Evolutionary conservation across 1,140 invertebrate species (phyloP).

Genomic region (Pemphigus obesinymphae): DNA sequence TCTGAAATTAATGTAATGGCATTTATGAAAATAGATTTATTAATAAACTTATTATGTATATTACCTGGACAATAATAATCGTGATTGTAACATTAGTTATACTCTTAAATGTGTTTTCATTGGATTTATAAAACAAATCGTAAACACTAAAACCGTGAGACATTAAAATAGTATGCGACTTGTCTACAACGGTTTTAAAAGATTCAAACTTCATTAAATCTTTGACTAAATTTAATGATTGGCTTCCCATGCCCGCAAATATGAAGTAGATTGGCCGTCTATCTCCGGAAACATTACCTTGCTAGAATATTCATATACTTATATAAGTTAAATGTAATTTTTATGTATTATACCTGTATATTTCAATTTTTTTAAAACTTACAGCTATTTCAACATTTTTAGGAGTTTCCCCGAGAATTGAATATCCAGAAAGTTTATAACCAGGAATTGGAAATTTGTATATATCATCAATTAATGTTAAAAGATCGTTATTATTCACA

Average conservation of each 20-base stretch:
- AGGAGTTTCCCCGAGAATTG: constrained; percentile 56
- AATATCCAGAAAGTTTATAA: constrained; percentile 57
- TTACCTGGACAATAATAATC: constrained; percentile 74
- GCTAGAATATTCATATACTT: not conserved
- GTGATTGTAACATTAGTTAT: constrained; percentile 60
- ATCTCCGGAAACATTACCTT: constrained; percentile 53
- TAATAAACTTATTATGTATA: too few relatives aligned
- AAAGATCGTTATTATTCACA: not conserved
- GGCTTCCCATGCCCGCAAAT: constrained; percentile 64
- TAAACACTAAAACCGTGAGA: constrained; percentile 53
- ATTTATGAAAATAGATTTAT: not conserved
- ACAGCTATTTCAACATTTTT: constrained; percentile 15
- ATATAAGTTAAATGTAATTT: too few relatives aligned
- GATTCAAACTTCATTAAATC: constrained; percentile 55
- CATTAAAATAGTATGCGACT: constrained; percentile 46
- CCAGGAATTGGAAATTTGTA: constrained; percentile 49
- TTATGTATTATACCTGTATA: not conserved
- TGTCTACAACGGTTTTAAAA: constrained; percentile 55
- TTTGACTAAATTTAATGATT: constrained; percentile 61
- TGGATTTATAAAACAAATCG: constrained; percentile 54
- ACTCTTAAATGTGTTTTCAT: constrained; percentile 53
- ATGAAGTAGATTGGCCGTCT: constrained; percentile 59
- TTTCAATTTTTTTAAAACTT: not conserved
- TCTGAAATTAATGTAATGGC: constrained; percentile 52
- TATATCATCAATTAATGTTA: constrained; percentile 50